Conservation (phyloP, 2,113 vertebrate genomes). For the Ophthalmolycus amberensis region DNA sequence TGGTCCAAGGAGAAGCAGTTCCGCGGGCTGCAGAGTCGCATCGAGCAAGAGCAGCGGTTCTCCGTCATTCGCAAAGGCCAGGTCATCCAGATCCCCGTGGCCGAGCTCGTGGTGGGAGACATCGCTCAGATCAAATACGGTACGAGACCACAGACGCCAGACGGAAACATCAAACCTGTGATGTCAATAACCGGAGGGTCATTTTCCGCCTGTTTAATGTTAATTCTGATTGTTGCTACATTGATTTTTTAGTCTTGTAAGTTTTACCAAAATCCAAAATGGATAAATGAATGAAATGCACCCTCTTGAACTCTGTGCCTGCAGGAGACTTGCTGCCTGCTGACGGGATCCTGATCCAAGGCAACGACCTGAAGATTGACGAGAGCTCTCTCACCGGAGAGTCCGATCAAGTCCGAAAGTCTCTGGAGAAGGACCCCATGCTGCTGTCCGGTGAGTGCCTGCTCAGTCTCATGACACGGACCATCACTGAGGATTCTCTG, state of each 20-base stretch:
- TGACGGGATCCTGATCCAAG: conserved; percentile 95
- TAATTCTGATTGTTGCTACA: too few relatives aligned
- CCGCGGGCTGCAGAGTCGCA: conserved; percentile 95
- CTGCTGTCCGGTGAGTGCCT: conserved; percentile 90
- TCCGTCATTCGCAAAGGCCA: conserved; percentile 95
- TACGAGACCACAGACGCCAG: conserved; percentile 60
- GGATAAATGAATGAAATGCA: background rate
- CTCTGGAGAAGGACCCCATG: conserved; percentile 94
- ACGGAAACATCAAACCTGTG: background rate
- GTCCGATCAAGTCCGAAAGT: conserved; percentile 95
- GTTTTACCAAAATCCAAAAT: background rate
- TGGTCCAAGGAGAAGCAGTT: conserved; percentile 99
- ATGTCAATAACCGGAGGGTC: background rate
- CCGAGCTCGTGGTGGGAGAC: conserved; percentile 94
- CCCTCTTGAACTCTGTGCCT: conserved; percentile 9
- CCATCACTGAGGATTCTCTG: background rate
- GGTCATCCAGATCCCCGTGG: conserved; percentile 96
- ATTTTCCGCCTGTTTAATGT: background rate
- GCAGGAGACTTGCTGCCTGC: conserved; percentile 95
- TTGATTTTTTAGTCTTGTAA: background rate
- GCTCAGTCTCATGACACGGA: background rate
- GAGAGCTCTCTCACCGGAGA: conserved; percentile 98
- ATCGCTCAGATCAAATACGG: conserved; percentile 98
- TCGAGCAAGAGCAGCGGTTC: conserved; percentile 97
- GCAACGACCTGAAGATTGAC: conserved; percentile 97